Evolutionary conservation across 2,797 vertebrate species (phyloP).

Genomic region (Acanthurus leucopareius): DNA sequence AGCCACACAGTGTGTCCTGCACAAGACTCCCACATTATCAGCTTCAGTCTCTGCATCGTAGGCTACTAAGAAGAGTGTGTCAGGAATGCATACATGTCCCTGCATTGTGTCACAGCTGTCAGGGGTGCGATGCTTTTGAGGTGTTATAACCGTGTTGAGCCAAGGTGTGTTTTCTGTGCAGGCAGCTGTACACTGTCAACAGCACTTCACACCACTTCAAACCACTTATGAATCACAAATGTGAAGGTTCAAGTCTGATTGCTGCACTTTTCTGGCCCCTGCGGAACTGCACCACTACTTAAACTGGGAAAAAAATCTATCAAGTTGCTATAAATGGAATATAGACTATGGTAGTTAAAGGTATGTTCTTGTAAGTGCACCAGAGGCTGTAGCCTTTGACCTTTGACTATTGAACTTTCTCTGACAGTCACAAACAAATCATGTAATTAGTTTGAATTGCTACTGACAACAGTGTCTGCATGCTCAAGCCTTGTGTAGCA

Average conservation of each 20-base stretch:
- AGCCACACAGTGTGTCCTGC: conserved; percentile 9
- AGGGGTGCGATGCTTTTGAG: conserved; percentile 44
- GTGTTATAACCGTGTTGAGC: conserved; percentile 47
- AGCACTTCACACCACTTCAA: conserved; percentile 54
- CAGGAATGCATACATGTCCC: conserved; percentile 24
- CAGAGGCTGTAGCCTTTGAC: conserved; percentile 4
- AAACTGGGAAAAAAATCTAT: conserved; percentile 21
- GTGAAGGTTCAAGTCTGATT: conserved; percentile 48
- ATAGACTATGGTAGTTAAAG: not conserved
- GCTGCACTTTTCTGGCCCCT: conserved; percentile 3
- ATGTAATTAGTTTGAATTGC: not conserved
- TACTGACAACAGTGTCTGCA: not conserved
- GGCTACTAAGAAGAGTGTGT: conserved; percentile 19
- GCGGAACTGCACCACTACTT: conserved; percentile 7
- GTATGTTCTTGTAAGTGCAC: not conserved
- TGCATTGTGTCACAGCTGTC: conserved; percentile 47
- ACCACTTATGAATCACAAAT: conserved; percentile 40
- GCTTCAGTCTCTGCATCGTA: conserved; percentile 24
- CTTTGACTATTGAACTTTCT: not conserved
- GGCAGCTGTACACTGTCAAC: conserved; percentile 58
- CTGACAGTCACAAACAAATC: conserved; percentile 14
- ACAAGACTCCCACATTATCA: conserved; percentile 20
- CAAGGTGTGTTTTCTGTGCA: conserved; percentile 61
- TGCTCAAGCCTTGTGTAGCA: not conserved
- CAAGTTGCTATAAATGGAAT: not conserved